A percentile compares a stretch with the other conserved stretches of the same genome.
phyloP scores from a whole-genome alignment of 1,140 invertebrate genomes.

The Achatina immaculata region DNA sequence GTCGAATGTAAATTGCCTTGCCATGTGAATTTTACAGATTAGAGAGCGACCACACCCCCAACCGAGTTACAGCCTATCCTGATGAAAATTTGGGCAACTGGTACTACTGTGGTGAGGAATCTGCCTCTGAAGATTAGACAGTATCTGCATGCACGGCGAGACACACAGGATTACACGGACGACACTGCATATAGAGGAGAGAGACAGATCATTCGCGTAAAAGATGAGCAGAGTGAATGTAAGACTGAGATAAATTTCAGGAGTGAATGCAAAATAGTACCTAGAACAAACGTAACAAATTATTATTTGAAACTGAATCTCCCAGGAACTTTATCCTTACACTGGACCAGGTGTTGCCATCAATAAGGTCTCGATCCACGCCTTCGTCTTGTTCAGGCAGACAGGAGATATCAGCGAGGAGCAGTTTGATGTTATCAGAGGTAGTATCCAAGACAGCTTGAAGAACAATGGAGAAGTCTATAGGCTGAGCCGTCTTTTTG shows the following conservation, averaged over 20 bases:
- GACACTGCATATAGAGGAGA: neutral
- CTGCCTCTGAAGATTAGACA: no score
- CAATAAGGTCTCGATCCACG: neutral
- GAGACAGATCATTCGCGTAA: neutral
- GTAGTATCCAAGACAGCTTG: neutral
- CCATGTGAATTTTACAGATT: no score
- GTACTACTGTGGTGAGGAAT: no score
- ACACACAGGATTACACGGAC: neutral
- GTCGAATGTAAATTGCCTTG: no score
- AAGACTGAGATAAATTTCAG: neutral
- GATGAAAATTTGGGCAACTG: no score
- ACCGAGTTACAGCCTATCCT: no score
- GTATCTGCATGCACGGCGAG: no score
- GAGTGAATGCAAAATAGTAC: no score
- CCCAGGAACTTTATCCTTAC: conserved; percentile 8
- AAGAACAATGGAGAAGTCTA: neutral
- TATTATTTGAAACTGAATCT: neutral
- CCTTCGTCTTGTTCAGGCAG: neutral
- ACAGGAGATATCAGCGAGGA: neutral
- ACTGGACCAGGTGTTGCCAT: neutral
- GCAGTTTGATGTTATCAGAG: neutral
- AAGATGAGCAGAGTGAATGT: neutral
- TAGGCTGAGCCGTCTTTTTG: neutral
- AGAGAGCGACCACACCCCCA: no score
- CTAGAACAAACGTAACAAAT: no score